Percentiles rank a stretch among this genome's conserved stretches.
Conservation (phyloP, 2,888 invertebrate species). For the Tetramorium bicarinatum region DNA sequence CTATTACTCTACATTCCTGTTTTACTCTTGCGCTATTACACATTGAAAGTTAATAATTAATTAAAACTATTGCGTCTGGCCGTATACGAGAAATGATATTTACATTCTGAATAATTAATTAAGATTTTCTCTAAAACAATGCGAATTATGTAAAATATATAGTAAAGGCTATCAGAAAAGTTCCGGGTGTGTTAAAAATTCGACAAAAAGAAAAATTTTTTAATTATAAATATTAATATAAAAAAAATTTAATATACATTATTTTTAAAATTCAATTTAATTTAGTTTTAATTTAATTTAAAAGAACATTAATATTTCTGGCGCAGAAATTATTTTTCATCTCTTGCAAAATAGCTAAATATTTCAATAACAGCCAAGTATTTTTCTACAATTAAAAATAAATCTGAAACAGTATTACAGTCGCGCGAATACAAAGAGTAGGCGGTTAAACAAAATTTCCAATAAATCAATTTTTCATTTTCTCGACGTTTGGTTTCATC, state of each 20-base stretch:
- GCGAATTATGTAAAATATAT: neutral
- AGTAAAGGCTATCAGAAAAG: conserved; percentile 10
- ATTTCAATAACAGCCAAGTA: neutral
- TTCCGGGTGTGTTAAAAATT: conserved; percentile 20
- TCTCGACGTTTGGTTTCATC: neutral
- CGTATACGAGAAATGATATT: neutral
- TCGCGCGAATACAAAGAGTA: neutral
- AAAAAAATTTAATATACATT: neutral
- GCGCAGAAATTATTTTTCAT: neutral
- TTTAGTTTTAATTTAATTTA: neutral
- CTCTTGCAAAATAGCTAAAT: neutral
- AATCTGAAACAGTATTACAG: neutral
- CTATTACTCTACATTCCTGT: conserved; percentile 5
- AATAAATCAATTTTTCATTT: conserved; percentile 15
- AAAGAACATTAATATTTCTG: neutral
- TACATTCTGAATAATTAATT: conserved; percentile 8
- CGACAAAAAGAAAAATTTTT: neutral
- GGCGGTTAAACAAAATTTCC: neutral
- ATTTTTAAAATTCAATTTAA: no score
- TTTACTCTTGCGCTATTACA: conserved; percentile 1
- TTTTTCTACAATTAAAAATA: neutral
- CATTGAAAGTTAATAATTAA: conserved; percentile 23
- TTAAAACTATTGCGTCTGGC: neutral
- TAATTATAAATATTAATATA: neutral
- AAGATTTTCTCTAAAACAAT: neutral